A percentile compares a stretch with the other conserved stretches of the same genome.
phyloP scores from a whole-genome alignment of 2,888 invertebrate genomes.

The Spicauda simplicius region DNA sequence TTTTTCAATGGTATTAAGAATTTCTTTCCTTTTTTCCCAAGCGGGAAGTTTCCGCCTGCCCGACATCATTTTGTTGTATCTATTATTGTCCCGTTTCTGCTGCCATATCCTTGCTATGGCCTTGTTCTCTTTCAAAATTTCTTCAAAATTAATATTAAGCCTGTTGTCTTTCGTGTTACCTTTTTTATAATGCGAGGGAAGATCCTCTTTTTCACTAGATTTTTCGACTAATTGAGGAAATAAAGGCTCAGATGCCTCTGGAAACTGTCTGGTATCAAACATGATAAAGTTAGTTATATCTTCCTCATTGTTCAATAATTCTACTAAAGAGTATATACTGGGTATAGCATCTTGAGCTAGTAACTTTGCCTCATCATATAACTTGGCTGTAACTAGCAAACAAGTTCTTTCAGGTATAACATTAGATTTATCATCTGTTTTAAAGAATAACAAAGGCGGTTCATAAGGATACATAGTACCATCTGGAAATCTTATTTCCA shows the following conservation, averaged over 20 bases:
- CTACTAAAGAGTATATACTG: slow-evolving; percentile 89
- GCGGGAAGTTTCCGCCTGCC: slow-evolving; percentile 88
- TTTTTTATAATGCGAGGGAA: slow-evolving; percentile 88
- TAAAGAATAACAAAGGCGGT: slow-evolving; percentile 89
- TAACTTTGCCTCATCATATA: slow-evolving; percentile 88
- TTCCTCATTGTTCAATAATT: slow-evolving; percentile 88
- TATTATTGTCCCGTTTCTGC: slow-evolving; percentile 85
- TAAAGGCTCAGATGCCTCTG: slow-evolving; percentile 81
- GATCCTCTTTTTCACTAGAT: slow-evolving; percentile 51
- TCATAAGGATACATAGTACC: slow-evolving; percentile 90
- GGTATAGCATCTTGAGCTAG: slow-evolving; percentile 89
- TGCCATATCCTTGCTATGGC: slow-evolving; percentile 86
- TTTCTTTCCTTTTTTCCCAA: slow-evolving; percentile 88
- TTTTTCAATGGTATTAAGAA: slow-evolving; percentile 86
- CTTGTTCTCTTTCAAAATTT: slow-evolving; percentile 85
- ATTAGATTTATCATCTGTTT: slow-evolving; percentile 82
- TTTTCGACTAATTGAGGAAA: slow-evolving; percentile 85
- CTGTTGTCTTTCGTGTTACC: slow-evolving; percentile 84
- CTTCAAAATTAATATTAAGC: slow-evolving; percentile 75
- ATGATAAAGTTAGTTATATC: slow-evolving; percentile 86
- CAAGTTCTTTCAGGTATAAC: slow-evolving; percentile 87
- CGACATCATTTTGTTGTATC: slow-evolving; percentile 88
- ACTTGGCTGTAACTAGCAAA: slow-evolving; percentile 87
- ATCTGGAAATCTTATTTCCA: slow-evolving; percentile 91
- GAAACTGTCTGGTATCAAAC: slow-evolving; percentile 80